phyloP scores from a whole-genome alignment of 2,113 vertebrate genomes.

The Gambusia affinis region DNA sequence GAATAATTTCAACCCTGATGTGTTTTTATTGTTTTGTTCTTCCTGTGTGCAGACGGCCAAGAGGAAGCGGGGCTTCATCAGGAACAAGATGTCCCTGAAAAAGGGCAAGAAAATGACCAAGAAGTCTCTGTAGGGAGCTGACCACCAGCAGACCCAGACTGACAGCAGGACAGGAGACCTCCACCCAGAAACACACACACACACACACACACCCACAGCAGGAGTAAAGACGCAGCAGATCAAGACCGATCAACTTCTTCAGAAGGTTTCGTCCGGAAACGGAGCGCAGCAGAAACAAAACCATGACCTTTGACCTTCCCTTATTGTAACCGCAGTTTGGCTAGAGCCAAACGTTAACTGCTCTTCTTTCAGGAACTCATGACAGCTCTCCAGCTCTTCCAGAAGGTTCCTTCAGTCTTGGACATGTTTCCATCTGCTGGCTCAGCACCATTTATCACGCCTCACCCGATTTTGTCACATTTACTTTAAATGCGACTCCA shows the following conservation, averaged over 20 bases:
- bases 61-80: constrained; percentile 96
- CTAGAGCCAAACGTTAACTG: too few species aligned
- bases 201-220: constrained; percentile 32
- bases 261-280: constrained; percentile 82
- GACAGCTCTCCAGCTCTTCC: too few species aligned
- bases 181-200: constrained; percentile 29
- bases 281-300: constrained; percentile 46
- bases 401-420: too few species aligned
- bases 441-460: too few species aligned
- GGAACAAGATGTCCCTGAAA: constrained; percentile 94
- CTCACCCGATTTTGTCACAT: too few species aligned
- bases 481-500: too few species aligned
- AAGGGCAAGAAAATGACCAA: constrained; percentile 91
- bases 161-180: constrained; percentile 17
- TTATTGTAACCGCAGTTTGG: background rate
- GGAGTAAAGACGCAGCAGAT: constrained; percentile 54
- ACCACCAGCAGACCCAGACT: constrained; percentile 26
- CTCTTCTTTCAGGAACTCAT: too few species aligned
- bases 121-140: constrained; percentile 72
- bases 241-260: constrained; percentile 72
- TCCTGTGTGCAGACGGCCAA: constrained; percentile 84
- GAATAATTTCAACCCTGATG: too few species aligned
- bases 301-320: constrained; percentile 74
- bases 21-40: background rate
- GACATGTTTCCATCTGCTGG: too few species aligned